These are phyloP conservation scores for Pangasianodon gigas DNA, from an alignment of 2,113 vertebrate species.

Conservation along the genomic window DNA sequence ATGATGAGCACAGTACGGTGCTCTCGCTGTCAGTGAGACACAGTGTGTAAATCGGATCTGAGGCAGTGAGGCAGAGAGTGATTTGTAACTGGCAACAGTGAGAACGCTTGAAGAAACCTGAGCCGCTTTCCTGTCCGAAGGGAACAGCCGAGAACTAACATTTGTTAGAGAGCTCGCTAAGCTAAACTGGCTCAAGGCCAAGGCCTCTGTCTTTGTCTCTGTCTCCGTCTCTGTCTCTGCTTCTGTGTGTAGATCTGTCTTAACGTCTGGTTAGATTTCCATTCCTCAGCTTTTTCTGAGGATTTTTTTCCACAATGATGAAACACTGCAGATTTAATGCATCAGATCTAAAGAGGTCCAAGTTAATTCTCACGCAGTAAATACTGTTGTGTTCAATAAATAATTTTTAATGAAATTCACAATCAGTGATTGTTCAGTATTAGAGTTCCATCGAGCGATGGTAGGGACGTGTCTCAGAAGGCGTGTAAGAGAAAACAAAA, in stretches of 20 bases:
- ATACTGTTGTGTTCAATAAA: too few relatives aligned
- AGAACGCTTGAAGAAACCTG: slow-evolving; percentile 67
- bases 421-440: neutral
- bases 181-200: slow-evolving; percentile 59
- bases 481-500: neutral
- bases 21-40: neutral
- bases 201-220: neutral
- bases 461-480: neutral
- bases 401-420: too few relatives aligned
- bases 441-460: neutral
- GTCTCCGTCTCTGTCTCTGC: too few relatives aligned
- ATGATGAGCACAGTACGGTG: neutral
- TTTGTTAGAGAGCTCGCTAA: slow-evolving; percentile 63
- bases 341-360: neutral
- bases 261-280: too few relatives aligned
- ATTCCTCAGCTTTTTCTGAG: neutral
- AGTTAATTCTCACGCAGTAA: neutral
- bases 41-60: slow-evolving; percentile 46
- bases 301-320: neutral
- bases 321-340: neutral
- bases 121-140: slow-evolving; percentile 63
- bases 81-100: slow-evolving; percentile 68
- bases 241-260: neutral
- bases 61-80: slow-evolving; percentile 34
- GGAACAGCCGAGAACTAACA: slow-evolving; percentile 71